Evolutionary conservation across 2,797 vertebrate genomes (phyloP).

Genomic region (Xerus rutilus): DNA sequence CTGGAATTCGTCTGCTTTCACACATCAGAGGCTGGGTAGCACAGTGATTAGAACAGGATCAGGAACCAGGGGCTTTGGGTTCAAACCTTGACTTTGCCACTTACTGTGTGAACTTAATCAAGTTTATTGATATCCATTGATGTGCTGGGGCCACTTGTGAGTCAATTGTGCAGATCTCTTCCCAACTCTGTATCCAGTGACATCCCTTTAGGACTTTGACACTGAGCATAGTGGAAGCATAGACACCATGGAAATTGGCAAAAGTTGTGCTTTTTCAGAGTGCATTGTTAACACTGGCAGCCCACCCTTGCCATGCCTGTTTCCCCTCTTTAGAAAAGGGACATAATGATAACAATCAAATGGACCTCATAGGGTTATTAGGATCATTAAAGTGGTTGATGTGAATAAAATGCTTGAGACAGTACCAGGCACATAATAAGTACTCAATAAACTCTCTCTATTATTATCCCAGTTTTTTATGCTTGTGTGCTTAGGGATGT

Average conservation of each 20-base stretch:
- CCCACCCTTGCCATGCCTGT: not conserved
- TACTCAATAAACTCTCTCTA: not conserved
- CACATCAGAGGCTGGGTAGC: not conserved
- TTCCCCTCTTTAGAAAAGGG: not conserved
- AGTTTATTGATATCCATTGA: too few relatives aligned
- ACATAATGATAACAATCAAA: not conserved
- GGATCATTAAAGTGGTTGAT: not conserved
- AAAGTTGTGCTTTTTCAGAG: not conserved
- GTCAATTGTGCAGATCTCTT: accelerated
- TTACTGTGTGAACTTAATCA: not conserved
- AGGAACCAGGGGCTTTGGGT: not conserved
- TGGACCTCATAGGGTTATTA: not conserved
- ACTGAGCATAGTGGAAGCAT: accelerated
- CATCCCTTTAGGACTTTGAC: not conserved
- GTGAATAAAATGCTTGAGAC: not conserved
- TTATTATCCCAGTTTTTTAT: too few relatives aligned
- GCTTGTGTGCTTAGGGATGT: not conserved
- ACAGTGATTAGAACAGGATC: not conserved
- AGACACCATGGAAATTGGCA: not conserved
- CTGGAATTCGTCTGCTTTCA: not conserved
- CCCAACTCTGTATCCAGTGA: not conserved
- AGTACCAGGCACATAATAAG: not conserved
- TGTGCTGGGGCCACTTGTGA: not conserved
- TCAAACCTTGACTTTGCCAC: too few relatives aligned
- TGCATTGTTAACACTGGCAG: not conserved